A percentile compares a stretch with the other conserved stretches of the same genome.
Conservation (phyloP, 2,888 invertebrate genomes). For the Apoderus coryli region DNA sequence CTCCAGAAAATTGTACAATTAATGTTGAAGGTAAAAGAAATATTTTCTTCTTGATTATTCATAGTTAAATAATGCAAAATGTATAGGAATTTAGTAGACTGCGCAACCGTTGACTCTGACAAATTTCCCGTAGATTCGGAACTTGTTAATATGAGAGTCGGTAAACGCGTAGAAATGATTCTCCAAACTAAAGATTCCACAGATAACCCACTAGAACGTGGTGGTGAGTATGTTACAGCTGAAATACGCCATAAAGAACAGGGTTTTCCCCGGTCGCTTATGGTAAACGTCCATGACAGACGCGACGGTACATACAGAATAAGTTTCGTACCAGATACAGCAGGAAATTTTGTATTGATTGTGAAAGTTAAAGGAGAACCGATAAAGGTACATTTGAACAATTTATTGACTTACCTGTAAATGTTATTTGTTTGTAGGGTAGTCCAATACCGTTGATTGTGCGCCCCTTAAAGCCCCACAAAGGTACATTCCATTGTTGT, state of each 20-base stretch:
- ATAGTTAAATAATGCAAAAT: slow-evolving; percentile 7
- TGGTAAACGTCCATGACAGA: slow-evolving; percentile 42
- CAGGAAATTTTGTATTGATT: slow-evolving; percentile 46
- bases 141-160: slow-evolving; percentile 46
- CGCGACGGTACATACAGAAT: slow-evolving; percentile 51
- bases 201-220: slow-evolving; percentile 49
- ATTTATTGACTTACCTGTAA: not conserved
- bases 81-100: too few species aligned
- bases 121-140: too few species aligned
- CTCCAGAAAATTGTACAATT: slow-evolving; percentile 43
- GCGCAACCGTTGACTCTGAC: too few species aligned
- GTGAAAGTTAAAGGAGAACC: slow-evolving; percentile 48
- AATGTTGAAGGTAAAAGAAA: slow-evolving; percentile 37
- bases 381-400: slow-evolving; percentile 39
- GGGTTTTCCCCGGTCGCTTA: slow-evolving; percentile 27
- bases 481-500: slow-evolving; percentile 66
- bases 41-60: not conserved
- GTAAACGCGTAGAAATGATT: slow-evolving; percentile 43
- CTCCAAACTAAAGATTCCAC: slow-evolving; percentile 47
- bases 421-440: slow-evolving; percentile 34
- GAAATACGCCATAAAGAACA: slow-evolving; percentile 40
- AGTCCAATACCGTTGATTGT: slow-evolving; percentile 53
- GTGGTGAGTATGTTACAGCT: slow-evolving; percentile 46
- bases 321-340: slow-evolving; percentile 44
- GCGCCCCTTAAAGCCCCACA: slow-evolving; percentile 47